Evolutionary conservation across 1,140 invertebrate genomes (phyloP).

Genomic region (Zaprionus ornatus): DNA sequence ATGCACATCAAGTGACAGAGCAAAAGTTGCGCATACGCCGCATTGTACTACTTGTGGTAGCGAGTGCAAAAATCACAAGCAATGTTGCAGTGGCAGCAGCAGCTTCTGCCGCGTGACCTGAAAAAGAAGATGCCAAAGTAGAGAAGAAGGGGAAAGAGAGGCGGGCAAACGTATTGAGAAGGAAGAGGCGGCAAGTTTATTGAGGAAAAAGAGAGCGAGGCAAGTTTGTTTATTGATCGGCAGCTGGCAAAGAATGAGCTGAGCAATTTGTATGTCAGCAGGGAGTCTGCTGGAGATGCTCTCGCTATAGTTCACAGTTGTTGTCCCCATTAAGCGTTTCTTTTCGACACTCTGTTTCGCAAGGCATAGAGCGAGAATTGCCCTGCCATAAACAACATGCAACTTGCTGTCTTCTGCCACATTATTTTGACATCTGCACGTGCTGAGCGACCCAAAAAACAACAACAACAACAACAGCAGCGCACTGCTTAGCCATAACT

Average conservation of each 20-base stretch:
- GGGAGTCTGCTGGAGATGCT: background rate
- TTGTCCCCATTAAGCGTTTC: background rate
- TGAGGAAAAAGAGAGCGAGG: no score
- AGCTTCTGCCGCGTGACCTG: background rate
- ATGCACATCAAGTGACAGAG: constrained; percentile 80
- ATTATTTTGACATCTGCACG: constrained; percentile 69
- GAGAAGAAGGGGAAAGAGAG: background rate
- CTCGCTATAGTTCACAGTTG: background rate
- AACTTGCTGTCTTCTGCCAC: constrained; percentile 18
- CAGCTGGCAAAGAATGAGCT: background rate
- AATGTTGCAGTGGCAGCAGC: background rate
- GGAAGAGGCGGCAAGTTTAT: no score
- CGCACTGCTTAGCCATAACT: constrained; percentile 6
- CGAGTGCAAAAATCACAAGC: constrained; percentile 47
- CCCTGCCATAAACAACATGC: background rate
- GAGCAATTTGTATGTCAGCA: background rate
- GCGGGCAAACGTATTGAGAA: background rate
- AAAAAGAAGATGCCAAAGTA: background rate
- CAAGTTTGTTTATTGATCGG: background rate
- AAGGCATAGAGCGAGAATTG: background rate
- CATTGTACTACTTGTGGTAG: constrained; percentile 52
- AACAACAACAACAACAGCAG: background rate
- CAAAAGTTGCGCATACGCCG: constrained; percentile 76
- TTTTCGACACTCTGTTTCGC: background rate
- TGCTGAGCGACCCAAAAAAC: constrained; percentile 35